Evolutionary conservation across 2,888 invertebrate species (phyloP).

Genomic region (Andrena camellia): DNA sequence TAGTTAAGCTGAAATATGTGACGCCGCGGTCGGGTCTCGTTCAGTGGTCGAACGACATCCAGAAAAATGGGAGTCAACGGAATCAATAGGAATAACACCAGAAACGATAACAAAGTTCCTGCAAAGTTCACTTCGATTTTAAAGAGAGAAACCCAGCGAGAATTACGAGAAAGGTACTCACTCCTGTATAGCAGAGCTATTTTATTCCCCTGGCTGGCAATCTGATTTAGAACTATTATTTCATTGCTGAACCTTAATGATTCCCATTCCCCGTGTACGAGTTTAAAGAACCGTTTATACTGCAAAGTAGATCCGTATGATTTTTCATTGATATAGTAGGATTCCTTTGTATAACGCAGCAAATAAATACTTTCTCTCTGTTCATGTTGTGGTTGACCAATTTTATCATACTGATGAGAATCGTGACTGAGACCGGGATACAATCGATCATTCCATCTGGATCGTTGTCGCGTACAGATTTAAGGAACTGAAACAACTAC

Average conservation of each 20-base stretch:
- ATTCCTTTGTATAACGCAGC: background rate
- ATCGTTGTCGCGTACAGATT: background rate
- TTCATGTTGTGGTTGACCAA: constrained; percentile 19
- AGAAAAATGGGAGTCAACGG: constrained; percentile 19
- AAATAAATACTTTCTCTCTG: constrained; percentile 8
- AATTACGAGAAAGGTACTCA: background rate
- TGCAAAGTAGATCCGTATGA: background rate
- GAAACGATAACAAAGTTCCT: constrained; percentile 1
- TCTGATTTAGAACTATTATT: background rate
- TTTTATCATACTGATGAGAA: background rate
- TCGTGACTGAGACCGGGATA: background rate
- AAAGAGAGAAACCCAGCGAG: no score
- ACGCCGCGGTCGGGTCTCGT: constrained; percentile 34
- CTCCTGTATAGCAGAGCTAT: constrained; percentile 20
- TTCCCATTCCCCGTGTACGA: constrained; percentile 24
- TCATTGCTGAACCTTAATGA: background rate
- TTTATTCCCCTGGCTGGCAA: background rate
- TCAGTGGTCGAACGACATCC: constrained; percentile 31
- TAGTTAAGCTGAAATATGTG: constrained; percentile 31
- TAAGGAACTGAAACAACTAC: background rate
- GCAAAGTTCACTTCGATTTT: background rate
- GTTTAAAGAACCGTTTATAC: constrained; percentile 16
- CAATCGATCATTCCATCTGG: constrained; percentile 16
- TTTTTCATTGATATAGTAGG: background rate
- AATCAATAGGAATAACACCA: background rate